A percentile compares a stretch with the other conserved stretches of the same genome.
Conservation (phyloP, 2,797 vertebrate genomes). For the Labroides dimidiatus region DNA sequence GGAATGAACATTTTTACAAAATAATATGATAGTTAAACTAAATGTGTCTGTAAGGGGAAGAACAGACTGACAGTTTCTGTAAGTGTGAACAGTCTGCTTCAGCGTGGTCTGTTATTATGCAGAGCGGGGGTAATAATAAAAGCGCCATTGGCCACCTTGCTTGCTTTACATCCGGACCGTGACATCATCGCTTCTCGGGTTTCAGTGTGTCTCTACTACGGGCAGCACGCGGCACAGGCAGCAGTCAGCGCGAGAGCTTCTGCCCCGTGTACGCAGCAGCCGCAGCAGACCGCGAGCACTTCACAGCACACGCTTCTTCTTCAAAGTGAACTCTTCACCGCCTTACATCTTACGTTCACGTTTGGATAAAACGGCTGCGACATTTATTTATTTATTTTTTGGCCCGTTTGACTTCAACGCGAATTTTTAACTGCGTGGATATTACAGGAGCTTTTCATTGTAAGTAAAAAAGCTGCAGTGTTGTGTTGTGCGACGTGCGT, state of each 20-base stretch:
- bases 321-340: constrained; percentile 53
- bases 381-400: not conserved
- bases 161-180: constrained; percentile 75
- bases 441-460: constrained; percentile 53
- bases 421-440: constrained; percentile 32
- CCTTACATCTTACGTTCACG: constrained; percentile 20
- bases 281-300: constrained; percentile 64
- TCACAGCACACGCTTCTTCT: constrained; percentile 53
- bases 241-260: constrained; percentile 71
- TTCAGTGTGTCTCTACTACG: constrained; percentile 62
- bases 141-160: constrained; percentile 65
- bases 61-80: too few relatives aligned
- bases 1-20: too few relatives aligned
- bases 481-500: constrained; percentile 14
- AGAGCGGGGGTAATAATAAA: constrained; percentile 38
- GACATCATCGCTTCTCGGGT: constrained; percentile 88
- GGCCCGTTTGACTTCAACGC: constrained; percentile 10
- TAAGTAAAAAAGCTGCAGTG: constrained; percentile 64
- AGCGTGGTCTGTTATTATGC: constrained; percentile 30
- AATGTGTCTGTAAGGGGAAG: too few relatives aligned
- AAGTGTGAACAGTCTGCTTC: not conserved
- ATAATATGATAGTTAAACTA: too few relatives aligned
- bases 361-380: constrained; percentile 54
- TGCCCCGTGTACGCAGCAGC: constrained; percentile 54
- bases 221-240: constrained; percentile 69